A percentile compares a stretch with the other conserved stretches of the same genome.
Conservation (phyloP, 2,888 invertebrate species). For the Synergus umbraculus region DNA sequence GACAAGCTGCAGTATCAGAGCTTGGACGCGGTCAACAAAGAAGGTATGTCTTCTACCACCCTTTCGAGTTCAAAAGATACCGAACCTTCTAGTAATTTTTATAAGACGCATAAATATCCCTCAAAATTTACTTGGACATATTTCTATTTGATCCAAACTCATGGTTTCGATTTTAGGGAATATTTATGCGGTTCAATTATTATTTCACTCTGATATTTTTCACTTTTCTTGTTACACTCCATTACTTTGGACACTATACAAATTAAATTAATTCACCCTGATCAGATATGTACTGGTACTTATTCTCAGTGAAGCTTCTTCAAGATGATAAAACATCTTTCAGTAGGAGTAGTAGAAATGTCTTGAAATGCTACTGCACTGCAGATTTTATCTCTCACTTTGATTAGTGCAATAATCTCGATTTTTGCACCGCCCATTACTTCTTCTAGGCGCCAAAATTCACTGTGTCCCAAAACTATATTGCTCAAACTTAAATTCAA, state of each 20-base stretch:
- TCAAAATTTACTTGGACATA: not conserved
- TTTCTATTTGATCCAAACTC: not conserved
- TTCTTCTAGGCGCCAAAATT: constrained; percentile 19
- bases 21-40: constrained; percentile 82
- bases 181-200: not conserved
- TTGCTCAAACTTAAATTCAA: not conserved
- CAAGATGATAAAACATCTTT: constrained; percentile 7
- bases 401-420: not conserved
- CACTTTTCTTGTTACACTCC: not conserved
- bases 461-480: not conserved
- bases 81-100: not conserved
- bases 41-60: constrained; percentile 80
- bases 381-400: constrained; percentile 6
- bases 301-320: not conserved
- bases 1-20: constrained; percentile 82
- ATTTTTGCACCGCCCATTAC: constrained; percentile 22
- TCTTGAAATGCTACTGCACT: constrained; percentile 28
- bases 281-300: not conserved
- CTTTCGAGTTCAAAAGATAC: not conserved
- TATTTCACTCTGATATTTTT: not conserved
- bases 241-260: not conserved
- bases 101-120: not conserved
- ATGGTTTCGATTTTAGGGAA: not conserved
- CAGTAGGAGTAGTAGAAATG: constrained; percentile 13
- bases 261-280: not conserved